Evolutionary conservation across 2,113 vertebrate species (phyloP).

Genomic region (Catharus minimus): DNA sequence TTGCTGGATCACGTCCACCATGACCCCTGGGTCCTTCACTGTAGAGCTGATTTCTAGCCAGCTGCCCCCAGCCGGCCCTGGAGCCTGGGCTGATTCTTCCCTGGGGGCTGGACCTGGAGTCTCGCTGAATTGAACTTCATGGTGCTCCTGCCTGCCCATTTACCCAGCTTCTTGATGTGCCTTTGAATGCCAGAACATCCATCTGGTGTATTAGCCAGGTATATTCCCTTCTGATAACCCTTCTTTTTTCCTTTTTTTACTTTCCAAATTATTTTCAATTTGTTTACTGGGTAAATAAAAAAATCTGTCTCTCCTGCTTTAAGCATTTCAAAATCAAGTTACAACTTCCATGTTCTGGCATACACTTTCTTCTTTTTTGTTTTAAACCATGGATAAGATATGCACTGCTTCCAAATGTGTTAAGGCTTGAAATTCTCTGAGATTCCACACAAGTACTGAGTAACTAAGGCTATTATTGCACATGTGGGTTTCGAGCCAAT

Average conservation of each 20-base stretch:
- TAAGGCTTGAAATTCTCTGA: constrained; percentile 7
- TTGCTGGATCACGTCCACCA: background rate
- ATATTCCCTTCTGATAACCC: background rate
- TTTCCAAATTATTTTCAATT: fast-evolving
- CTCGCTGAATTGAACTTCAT: background rate
- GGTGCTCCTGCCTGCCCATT: background rate
- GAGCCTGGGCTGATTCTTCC: background rate
- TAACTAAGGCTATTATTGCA: constrained; percentile 39
- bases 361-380: background rate
- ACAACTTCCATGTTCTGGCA: background rate
- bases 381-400: background rate
- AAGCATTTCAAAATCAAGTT: background rate
- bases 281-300: background rate
- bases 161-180: background rate
- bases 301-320: background rate
- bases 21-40: fast-evolving
- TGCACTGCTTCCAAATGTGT: background rate
- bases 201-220: background rate
- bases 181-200: background rate
- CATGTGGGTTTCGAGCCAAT: background rate
- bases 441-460: background rate
- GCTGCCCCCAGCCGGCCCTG: background rate
- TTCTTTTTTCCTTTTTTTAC: background rate
- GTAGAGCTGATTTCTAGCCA: background rate
- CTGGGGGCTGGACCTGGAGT: background rate